Base-by-base conservation (phyloP, 2,888 invertebrate species). In the Protula sp. region DNA sequence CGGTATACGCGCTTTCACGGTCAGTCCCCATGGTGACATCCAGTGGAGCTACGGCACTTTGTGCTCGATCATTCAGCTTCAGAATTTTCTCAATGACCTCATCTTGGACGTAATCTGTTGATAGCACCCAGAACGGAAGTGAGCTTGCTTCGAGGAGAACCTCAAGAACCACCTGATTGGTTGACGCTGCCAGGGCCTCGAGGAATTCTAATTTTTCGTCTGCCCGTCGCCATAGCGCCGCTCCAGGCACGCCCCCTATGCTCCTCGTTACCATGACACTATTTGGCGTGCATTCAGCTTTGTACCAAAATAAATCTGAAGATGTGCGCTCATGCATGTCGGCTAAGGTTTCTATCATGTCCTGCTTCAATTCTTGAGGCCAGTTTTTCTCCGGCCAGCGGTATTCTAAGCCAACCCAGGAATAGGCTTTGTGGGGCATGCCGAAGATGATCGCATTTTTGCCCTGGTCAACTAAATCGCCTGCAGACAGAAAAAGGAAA, bases 161-260 rank as follows among this genome's bases (percentile, higher is more conserved):
- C 14, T 55, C 47, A 3, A 47, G 54, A 3, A 66, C 58, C 26
- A 9, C n/a, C 31, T 56, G 30, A 56, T 66, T 66, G 29, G 52
- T 52, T 9, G 64, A 52, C 9, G 56, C 53, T 2, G 64, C 66
- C 47, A 66, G 26, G 26, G 62, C 66, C 45, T 66, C 64, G 22
- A 65, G 27, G 19, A 65, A 66, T 19, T 66, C 66, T 30, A 61
- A 62, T 48, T 65, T 66, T 50, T 65, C 65, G n/a, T 59, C 47
- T 0, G 61, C 59, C 27, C 55, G 28, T 14, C 31, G 22, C 3
- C 22, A 45, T 9, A 56, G 51, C 28, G 53, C 51, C 2, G 54
- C 2, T 2, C 64, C 58, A 2, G 64, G 61, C 0, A 66, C 31
- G 2, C 66, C 66, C 1, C 66, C 66, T 4, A 65, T 14, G 28